Percentiles rank a stretch among this genome's conserved stretches.
Evolutionary conservation across 2,888 invertebrate genomes (phyloP).

Genomic region (Pardosa pseudoannulata): DNA sequence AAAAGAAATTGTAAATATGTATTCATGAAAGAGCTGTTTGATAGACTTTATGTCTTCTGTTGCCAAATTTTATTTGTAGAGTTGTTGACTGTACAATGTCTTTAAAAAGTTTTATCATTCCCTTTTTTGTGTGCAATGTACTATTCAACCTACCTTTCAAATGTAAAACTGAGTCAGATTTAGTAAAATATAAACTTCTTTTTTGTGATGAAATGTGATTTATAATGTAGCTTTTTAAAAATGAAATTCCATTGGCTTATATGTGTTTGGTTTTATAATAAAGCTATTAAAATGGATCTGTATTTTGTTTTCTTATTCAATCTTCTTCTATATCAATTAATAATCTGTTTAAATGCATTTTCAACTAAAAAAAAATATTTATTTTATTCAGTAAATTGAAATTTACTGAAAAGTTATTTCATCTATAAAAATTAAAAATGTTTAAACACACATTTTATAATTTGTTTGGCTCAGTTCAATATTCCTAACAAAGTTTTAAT

Average conservation of each 20-base stretch:
- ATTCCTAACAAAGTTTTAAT: too few species aligned
- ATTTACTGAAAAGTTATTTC: too few species aligned
- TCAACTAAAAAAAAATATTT: too few species aligned
- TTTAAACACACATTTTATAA: too few species aligned
- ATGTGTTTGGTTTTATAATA: conserved; percentile 69
- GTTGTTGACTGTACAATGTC: conserved; percentile 33
- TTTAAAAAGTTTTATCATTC: conserved; percentile 44
- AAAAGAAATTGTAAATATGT: conserved; percentile 66
- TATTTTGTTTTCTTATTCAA: too few species aligned
- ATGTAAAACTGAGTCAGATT: conserved; percentile 53
- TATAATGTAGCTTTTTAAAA: conserved; percentile 70
- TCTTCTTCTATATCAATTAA: too few species aligned
- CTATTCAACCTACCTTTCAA: conserved; percentile 67
- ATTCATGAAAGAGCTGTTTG: conserved; percentile 54
- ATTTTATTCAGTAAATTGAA: too few species aligned
- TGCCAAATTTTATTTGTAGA: conserved; percentile 68
- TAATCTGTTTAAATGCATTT: too few species aligned
- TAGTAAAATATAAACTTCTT: conserved; percentile 58
- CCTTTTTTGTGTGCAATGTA: conserved; percentile 43
- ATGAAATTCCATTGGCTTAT: conserved; percentile 70
- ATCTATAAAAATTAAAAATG: too few species aligned
- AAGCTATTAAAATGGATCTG: conserved; percentile 24
- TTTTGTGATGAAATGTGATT: conserved; percentile 72
- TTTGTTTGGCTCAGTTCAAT: too few species aligned
- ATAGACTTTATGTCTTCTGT: conserved; percentile 62